Base-by-base conservation (phyloP, 2,888 invertebrate genomes). In the Drosophila heteroneura region DNA sequence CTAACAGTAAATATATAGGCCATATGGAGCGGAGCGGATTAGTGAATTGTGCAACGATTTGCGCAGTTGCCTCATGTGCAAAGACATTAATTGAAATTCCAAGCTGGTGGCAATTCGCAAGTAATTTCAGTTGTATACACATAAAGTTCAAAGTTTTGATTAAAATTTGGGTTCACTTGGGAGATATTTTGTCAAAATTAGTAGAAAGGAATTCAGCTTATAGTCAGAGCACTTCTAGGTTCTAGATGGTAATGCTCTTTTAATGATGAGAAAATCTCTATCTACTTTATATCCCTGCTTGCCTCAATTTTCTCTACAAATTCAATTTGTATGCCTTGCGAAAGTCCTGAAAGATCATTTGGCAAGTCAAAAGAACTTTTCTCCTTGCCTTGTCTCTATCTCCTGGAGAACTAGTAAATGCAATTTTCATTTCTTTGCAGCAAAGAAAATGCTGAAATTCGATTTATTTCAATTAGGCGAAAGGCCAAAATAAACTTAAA, bases 381-480 rank as follows among this genome's bases (percentile, higher is more conserved):
- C 10, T 5, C 53, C 10, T 26, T 52, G 12, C 2, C 2, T 19
- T 26, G 35, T 22, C 14, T 6, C 10, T 33, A 28, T 62, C 44
- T 49, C 1, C 10, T 9, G n/a, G 16, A 19, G 3, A 59, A 28
- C 6, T 52, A 28, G 39, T n/a, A 22, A 57, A 57, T 61, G 19
- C 9, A 30, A 22, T 30, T 54, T 47, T 28, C 26, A 51, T 39
- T 44, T 47, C 28, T 12, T 28, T 28, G 39, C 19, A 5, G 14
- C 35, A 35, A n/a, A 39, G 22, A 37, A 30, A 28, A 39, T 60
- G 30, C 54, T 10, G 70, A 76, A 76, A 76, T 70, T 77, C 60
- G 64, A 79, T 77, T 81, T 65, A 73, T 70, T 74, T 82, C 61
- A 75, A 81, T 63, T 79, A 66, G 16, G 53, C 39, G 66, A 57